A percentile compares a stretch with the other conserved stretches of the same genome.
These are phyloP conservation scores for Beris morrisii DNA, from an alignment of 2,888 invertebrate genomes.

Conservation along the genomic window DNA sequence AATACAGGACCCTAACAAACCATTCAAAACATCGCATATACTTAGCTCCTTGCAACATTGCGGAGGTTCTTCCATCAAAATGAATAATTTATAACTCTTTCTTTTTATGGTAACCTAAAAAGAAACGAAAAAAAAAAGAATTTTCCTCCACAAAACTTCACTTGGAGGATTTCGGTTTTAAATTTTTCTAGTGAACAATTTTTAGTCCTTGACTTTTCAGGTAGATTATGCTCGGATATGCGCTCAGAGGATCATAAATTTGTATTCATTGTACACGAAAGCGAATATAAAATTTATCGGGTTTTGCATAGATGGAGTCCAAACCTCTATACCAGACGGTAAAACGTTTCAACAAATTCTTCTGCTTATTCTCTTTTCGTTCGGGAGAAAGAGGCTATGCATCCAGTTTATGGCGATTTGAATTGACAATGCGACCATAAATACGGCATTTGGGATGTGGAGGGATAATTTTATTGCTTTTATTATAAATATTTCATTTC, in stretches of 20 bases:
- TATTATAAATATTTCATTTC: too few relatives aligned
- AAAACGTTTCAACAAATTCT: constrained; percentile 16
- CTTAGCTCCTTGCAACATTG: constrained; percentile 16
- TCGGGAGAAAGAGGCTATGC: too few relatives aligned
- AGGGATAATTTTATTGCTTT: too few relatives aligned
- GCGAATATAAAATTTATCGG: constrained; percentile 30
- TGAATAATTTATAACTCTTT: constrained; percentile 31
- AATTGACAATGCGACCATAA: too few relatives aligned
- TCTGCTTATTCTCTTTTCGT: constrained; percentile 3
- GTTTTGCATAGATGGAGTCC: not conserved
- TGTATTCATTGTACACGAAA: constrained; percentile 31
- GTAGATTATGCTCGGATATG: constrained; percentile 29
- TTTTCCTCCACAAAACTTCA: constrained; percentile 10
- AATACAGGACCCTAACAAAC: constrained; percentile 3
- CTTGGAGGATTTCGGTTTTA: constrained; percentile 25
- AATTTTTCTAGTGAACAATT: constrained; percentile 16
- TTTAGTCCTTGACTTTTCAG: constrained; percentile 6
- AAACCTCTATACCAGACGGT: constrained; percentile 6
- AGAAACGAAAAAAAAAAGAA: constrained; percentile 15
- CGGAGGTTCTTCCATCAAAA: constrained; percentile 7
- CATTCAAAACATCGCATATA: constrained; percentile 10
- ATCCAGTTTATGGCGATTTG: too few relatives aligned
- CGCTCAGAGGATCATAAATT: constrained; percentile 31
- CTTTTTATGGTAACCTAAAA: not conserved
- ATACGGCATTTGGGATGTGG: too few relatives aligned